Conservation (phyloP, 2,888 invertebrate genomes). For the Hypsopygia costalis region DNA sequence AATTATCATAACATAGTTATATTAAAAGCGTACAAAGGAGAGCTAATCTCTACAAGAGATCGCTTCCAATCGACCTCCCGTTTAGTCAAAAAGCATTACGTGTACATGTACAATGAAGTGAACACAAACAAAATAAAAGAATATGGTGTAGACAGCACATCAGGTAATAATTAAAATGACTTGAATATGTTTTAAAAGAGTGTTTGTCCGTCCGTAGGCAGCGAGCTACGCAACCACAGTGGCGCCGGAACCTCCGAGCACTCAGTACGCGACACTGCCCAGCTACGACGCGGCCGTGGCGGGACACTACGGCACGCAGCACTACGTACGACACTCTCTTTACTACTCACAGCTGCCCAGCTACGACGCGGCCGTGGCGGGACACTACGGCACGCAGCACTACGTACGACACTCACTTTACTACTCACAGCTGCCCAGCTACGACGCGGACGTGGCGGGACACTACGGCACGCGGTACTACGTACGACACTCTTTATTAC, state of each 20-base stretch:
- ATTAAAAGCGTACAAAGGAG: too few relatives aligned
- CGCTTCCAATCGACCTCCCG: too few relatives aligned
- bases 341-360: constrained; percentile 55
- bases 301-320: constrained; percentile 48
- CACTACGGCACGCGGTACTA: constrained; percentile 48
- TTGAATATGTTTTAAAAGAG: too few relatives aligned
- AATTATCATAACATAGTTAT: too few relatives aligned
- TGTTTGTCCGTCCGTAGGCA: constrained; percentile 22
- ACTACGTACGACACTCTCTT: constrained; percentile 44
- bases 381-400: constrained; percentile 45
- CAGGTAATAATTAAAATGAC: too few relatives aligned
- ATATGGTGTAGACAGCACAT: too few relatives aligned
- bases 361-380: constrained; percentile 70
- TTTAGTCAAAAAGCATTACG: too few relatives aligned
- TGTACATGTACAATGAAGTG: too few relatives aligned
- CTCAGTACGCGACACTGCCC: constrained; percentile 51
- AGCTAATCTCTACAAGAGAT: too few relatives aligned
- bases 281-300: constrained; percentile 71
- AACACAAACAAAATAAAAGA: too few relatives aligned
- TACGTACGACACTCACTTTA: constrained; percentile 49
- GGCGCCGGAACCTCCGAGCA: constrained; percentile 28
- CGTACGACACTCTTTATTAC: constrained; percentile 43
- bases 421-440: constrained; percentile 55
- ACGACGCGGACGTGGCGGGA: constrained; percentile 70
- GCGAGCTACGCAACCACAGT: constrained; percentile 45